Conservation (phyloP, 2,888 invertebrate species). For the Dascillus cervinus region DNA sequence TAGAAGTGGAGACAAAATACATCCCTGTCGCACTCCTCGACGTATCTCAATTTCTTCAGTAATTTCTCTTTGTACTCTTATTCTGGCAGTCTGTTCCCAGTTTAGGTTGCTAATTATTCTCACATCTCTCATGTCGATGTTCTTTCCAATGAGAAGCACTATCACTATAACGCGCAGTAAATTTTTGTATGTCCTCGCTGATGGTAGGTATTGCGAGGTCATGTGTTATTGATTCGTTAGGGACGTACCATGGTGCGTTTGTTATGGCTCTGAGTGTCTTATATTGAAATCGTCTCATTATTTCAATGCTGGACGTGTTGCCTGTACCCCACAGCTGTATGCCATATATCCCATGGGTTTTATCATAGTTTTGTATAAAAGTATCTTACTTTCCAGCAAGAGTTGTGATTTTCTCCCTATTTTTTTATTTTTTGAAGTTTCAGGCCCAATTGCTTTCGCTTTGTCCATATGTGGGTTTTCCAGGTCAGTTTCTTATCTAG, state of each 20-base stretch:
- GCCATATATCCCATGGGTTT: too few species aligned
- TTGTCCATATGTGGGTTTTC: too few species aligned
- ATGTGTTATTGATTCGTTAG: constrained; percentile 5
- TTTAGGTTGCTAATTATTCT: constrained; percentile 7
- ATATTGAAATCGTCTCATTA: constrained; percentile 4
- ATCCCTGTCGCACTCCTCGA: constrained; percentile 5
- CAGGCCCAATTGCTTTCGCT: too few species aligned
- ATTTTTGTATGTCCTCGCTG: constrained; percentile 7
- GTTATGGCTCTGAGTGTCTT: constrained; percentile 5
- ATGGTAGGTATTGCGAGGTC: constrained; percentile 7
- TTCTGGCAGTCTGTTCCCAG: constrained; percentile 3
- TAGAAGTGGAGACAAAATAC: constrained; percentile 3
- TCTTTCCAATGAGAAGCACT: too few species aligned
- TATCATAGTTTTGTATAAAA: too few species aligned
- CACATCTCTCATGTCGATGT: too few species aligned
- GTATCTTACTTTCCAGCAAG: too few species aligned
- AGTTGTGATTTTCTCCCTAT: too few species aligned
- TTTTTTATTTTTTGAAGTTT: too few species aligned
- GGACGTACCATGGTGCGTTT: constrained; percentile 8
- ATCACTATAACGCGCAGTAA: constrained; percentile 6
- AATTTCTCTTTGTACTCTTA: constrained; percentile 5
- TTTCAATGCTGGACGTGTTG: constrained; percentile 6
- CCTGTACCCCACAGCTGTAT: constrained; percentile 5
- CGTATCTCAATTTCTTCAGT: constrained; percentile 5
- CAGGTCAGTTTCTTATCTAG: too few species aligned